Base-by-base conservation (phyloP, 2,113 vertebrate species). In the Myrmecobius fasciatus region DNA sequence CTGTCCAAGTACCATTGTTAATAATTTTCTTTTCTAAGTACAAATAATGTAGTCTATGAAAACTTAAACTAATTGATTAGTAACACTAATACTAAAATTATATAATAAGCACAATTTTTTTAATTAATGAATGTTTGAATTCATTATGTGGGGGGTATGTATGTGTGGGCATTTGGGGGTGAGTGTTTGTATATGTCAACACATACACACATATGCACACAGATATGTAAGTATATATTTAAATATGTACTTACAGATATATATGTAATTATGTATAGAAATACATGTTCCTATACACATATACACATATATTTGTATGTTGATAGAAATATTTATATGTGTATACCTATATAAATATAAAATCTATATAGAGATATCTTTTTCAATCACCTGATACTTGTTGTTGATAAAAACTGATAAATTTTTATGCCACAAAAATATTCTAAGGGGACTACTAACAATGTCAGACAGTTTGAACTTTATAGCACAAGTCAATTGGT, bases 91-190 rank as follows among this genome's bases (percentile, higher is more conserved):
- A 48, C 12, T 96, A 94, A 89, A 97, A 94, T 93, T 91, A 92
- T 52, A 92, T 52, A 83, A 91, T 26, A 92, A 97, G 96, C 95
- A 0, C 12, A 95, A 0, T 97, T 2, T 94, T 97, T 96, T 91
- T 92, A 92, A 88, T 5, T 95, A 94, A 93, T 96, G 91, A 92
- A 60, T 97, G 94, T 97, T 97, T 6, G 26, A 48, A 48, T 6
- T 96, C 97, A 96, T 95, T 97, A 96, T n/a, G n/a, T n/a, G n/a
- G 49, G 49, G 7, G 49, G 49, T 51, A 10, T 51, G 49, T 0
- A 51, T 51, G 6, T 51, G 49, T 51, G 49, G 49, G 9, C 49
- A 51, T 51, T 8, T 51, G 49, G 49, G 49, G 9, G 9, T 51
- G 49, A 1, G 49, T 0, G 9, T 11, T 10, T 51, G 7, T 49